Evolutionary conservation across 2,888 invertebrate species (phyloP).

Genomic region (Monoplex corrugatus): DNA sequence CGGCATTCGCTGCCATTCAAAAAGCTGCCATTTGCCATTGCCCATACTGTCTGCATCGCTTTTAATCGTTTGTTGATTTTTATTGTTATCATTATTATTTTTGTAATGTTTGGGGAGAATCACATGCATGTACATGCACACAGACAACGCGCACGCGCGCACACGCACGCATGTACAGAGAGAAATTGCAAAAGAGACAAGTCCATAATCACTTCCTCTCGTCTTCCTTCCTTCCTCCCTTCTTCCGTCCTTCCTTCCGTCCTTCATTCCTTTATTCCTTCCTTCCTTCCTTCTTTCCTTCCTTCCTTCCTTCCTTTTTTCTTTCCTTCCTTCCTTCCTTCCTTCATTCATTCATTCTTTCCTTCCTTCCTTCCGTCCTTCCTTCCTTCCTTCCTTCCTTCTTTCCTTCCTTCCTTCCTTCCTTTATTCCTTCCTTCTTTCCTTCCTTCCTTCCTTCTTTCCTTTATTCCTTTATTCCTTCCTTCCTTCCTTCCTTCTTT

Average conservation of each 20-base stretch:
- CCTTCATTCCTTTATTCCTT: not conserved
- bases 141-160: no score
- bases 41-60: no score
- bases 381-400: conserved; percentile 27
- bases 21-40: no score
- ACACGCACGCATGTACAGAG: no score
- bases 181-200: no score
- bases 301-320: conserved; percentile 27
- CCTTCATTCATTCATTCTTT: conserved; percentile 34
- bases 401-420: conserved; percentile 27
- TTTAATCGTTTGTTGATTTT: no score
- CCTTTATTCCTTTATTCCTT: conserved; percentile 21
- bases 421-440: conserved; percentile 29
- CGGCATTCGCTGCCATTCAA: no score
- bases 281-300: conserved; percentile 9
- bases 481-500: conserved; percentile 9
- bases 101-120: no score
- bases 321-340: conserved; percentile 28
- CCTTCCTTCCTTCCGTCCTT: conserved; percentile 29
- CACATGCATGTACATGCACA: no score
- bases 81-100: no score
- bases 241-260: not conserved
- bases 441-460: conserved; percentile 30
- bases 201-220: no score
- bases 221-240: not conserved